Percentiles rank a stretch among this genome's conserved stretches.
Evolutionary conservation across 2,113 vertebrate genomes (phyloP).

Genomic region (Spea bombifrons): DNA sequence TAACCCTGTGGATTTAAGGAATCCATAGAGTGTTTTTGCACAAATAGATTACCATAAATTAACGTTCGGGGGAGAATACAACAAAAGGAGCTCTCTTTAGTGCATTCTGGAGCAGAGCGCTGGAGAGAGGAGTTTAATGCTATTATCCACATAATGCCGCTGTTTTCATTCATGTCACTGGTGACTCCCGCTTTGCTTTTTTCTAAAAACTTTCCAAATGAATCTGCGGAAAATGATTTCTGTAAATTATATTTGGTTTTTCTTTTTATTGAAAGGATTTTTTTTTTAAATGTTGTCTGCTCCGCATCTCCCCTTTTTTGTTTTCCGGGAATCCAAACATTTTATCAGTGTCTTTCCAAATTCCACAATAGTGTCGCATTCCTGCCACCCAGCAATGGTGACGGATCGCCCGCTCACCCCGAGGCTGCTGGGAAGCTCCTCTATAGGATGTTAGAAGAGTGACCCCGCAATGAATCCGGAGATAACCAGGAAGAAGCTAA

Average conservation of each 20-base stretch:
- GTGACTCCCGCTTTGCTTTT: background rate
- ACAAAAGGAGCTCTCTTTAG: slow-evolving; percentile 4
- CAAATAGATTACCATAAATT: slow-evolving; percentile 37
- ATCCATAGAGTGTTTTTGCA: slow-evolving; percentile 19
- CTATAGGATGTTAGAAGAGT: background rate
- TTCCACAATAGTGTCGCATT: slow-evolving; percentile 17
- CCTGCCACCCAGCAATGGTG: slow-evolving; percentile 10
- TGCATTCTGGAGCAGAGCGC: background rate
- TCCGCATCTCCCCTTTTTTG: background rate
- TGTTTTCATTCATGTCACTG: background rate
- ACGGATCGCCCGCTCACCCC: background rate
- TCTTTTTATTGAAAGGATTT: background rate
- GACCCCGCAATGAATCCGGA: too few relatives aligned
- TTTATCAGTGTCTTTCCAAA: slow-evolving; percentile 19
- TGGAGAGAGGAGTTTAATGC: slow-evolving; percentile 4
- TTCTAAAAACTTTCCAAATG: background rate
- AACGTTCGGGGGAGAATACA: background rate
- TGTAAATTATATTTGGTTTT: background rate
- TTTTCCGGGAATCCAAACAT: slow-evolving; percentile 18
- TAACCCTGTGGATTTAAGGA: background rate
- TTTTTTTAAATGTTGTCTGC: background rate
- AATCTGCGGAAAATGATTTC: background rate
- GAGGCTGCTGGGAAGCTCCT: background rate
- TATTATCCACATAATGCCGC: background rate
- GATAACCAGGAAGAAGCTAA: too few relatives aligned